Conservation (phyloP, 2,888 invertebrate species). For the Pristionchus mayeri region DNA sequence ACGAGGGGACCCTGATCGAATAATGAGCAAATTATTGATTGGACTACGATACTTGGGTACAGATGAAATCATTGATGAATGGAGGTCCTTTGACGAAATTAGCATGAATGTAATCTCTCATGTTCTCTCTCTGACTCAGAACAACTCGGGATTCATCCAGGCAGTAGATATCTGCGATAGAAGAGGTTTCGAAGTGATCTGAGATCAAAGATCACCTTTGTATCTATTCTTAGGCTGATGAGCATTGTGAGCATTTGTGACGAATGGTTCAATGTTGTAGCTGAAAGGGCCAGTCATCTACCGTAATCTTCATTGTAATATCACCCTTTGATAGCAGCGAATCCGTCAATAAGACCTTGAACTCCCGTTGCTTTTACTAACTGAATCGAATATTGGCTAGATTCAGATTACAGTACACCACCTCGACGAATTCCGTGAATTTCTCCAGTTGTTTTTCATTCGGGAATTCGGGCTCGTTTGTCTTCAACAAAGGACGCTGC, state of each 20-base stretch:
- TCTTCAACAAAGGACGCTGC: background rate
- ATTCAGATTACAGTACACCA: background rate
- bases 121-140: conserved; percentile 7
- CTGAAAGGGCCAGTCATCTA: background rate
- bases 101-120: conserved; percentile 60
- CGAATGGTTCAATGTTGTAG: conserved; percentile 18
- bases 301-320: background rate
- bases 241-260: conserved; percentile 37
- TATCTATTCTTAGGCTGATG: conserved; percentile 33
- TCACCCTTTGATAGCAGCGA: conserved; percentile 14
- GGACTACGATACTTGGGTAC: background rate
- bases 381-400: background rate
- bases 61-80: conserved; percentile 31
- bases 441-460: conserved; percentile 36
- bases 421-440: conserved; percentile 31
- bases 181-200: background rate
- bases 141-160: conserved; percentile 21
- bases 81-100: conserved; percentile 53
- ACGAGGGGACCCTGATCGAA: conserved; percentile 63
- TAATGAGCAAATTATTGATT: background rate
- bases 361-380: conserved; percentile 6
- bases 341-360: conserved; percentile 8
- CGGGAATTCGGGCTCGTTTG: background rate
- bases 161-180: conserved; percentile 24
- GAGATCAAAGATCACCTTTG: conserved; percentile 21